Base-by-base conservation (phyloP, 2,888 invertebrate genomes). In the Sericinus montela region DNA sequence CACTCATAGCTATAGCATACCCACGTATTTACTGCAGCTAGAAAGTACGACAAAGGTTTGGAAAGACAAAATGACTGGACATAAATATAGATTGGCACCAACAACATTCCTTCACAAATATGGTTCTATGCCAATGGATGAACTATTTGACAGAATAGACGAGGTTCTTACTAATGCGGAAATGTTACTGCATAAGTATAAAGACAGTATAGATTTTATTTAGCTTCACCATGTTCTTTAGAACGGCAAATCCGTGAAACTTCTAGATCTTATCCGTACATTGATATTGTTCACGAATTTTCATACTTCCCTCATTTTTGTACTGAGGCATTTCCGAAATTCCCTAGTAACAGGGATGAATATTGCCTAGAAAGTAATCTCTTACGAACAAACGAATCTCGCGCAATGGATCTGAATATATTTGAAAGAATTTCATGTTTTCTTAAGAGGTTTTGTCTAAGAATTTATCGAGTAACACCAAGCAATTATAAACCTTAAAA, bases 261-360 rank as follows among this genome's bases (percentile, higher is more conserved):
- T 11, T 81, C 82, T 10, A 71, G 60, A 10, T 70, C 83, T 54
- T 83, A 86, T 55, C 64, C 79, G 30, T 77, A 87, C 45, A 72
- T 92, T 39, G 76, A 82, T 57, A 70, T 92, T 52, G 75, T 82
- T 23, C 79, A 91, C 54, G 79, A 91, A 1, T 83, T 88, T 45
- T 86, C 89, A 0, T 94, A 94, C 76, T 94, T 92, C 85, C 95
- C 95, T 0, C 95, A 96, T 75, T 80, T 95, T 51, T 93, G 94
- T 36, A 91, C 91, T 0, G 95, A 96, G 78, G 94, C 94, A 1
- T 86, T 94, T 47, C 94, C 95, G 0, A 87, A 89, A 38, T 80
- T 92, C 34, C 88, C 89, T 0, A 57, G 60, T 14, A 58, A 39
- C 10, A 69, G 63, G 16, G 87, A 87, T 51, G 75, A 80, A 51